Conservation (phyloP, 2,797 vertebrate species). For the Chelon auratus region DNA sequence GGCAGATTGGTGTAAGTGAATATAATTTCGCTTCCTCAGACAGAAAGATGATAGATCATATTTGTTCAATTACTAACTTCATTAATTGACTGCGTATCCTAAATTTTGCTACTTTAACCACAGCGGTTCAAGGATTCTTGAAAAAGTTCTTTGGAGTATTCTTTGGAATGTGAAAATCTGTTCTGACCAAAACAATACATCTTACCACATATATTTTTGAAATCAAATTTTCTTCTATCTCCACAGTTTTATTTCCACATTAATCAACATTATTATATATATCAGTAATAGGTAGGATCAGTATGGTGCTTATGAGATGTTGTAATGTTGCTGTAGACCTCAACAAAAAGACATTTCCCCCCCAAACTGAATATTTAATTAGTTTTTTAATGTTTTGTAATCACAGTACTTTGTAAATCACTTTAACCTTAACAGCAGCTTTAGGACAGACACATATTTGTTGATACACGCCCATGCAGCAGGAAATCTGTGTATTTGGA, state of each 20-base stretch:
- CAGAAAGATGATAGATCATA: background rate
- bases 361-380: background rate
- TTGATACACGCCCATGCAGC: background rate
- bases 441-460: background rate
- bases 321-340: background rate
- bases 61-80: background rate
- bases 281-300: no score
- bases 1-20: background rate
- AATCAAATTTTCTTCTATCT: no score
- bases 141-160: no score
- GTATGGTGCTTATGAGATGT: background rate
- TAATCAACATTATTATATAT: no score
- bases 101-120: no score
- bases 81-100: no score
- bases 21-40: background rate
- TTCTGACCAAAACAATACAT: no score
- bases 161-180: no score
- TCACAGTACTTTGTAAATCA: background rate
- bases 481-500: constrained; percentile 1
- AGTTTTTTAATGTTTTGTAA: background rate
- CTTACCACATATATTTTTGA: no score
- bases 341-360: background rate
- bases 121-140: no score
- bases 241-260: no score
- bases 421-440: background rate